phyloP scores from a whole-genome alignment of 2,888 invertebrate genomes.

The Agrochola circellaris region DNA sequence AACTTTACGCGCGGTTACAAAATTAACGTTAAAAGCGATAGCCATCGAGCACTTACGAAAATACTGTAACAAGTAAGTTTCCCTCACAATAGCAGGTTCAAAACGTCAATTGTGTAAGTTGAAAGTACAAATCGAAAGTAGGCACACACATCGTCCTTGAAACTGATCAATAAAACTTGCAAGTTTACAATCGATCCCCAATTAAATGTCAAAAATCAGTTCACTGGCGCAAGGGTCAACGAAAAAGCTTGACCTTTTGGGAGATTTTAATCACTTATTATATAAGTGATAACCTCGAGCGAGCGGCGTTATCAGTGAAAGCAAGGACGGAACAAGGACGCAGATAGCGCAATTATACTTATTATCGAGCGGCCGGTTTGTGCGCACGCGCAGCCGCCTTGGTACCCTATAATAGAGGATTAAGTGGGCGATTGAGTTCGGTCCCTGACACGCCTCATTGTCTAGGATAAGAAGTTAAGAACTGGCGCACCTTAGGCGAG shows the following conservation, averaged over 20 bases:
- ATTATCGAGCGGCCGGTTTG: slow-evolving; percentile 79
- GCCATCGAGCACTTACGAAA: slow-evolving; percentile 47
- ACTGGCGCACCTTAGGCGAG: slow-evolving; percentile 60
- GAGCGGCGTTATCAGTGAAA: slow-evolving; percentile 87
- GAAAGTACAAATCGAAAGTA: slow-evolving; percentile 63
- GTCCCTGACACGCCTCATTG: slow-evolving; percentile 82
- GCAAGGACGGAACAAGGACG: slow-evolving; percentile 88
- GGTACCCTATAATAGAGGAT: slow-evolving; percentile 73
- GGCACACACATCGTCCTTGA: slow-evolving; percentile 56
- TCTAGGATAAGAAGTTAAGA: slow-evolving; percentile 75
- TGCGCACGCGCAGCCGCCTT: slow-evolving; percentile 70
- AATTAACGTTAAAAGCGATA: slow-evolving; percentile 41
- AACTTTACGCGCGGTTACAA: slow-evolving; percentile 51
- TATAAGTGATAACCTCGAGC: slow-evolving; percentile 79
- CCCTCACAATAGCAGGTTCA: slow-evolving; percentile 31
- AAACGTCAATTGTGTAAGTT: slow-evolving; percentile 45
- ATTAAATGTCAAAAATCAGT: slow-evolving; percentile 76
- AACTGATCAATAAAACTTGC: slow-evolving; percentile 57
- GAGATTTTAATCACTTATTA: slow-evolving; percentile 73
- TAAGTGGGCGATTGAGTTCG: slow-evolving; percentile 78
- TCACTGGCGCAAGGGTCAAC: slow-evolving; percentile 71
- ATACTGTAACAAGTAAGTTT: slow-evolving; percentile 40
- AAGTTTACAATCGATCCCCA: slow-evolving; percentile 62
- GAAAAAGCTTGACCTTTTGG: slow-evolving; percentile 75
- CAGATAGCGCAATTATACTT: slow-evolving; percentile 85